These are phyloP conservation scores for Pantherophis vulpinus DNA, from an alignment of 2,797 vertebrate genomes.

Conservation along the genomic window DNA sequence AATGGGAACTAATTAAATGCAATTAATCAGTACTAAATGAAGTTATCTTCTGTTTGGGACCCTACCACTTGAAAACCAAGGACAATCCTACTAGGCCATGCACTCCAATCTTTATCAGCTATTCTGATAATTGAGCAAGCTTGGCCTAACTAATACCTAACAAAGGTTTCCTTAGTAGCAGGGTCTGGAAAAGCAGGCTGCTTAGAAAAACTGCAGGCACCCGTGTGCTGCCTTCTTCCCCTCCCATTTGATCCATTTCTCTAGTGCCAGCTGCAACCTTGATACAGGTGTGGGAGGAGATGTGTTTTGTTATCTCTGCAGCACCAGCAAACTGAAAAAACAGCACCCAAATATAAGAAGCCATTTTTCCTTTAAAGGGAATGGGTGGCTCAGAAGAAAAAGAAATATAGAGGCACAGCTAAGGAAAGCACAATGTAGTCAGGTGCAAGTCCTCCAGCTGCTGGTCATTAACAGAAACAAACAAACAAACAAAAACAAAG, in stretches of 20 bases:
- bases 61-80: not conserved
- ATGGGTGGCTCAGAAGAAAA: not conserved
- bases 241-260: not conserved
- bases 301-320: not conserved
- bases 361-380: not conserved
- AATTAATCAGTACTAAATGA: not conserved
- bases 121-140: not conserved
- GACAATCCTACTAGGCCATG: not conserved
- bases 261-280: not conserved
- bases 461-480: not conserved
- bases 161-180: not conserved
- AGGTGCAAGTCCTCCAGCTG: not conserved
- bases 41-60: not conserved
- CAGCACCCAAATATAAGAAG: not conserved
- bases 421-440: not conserved
- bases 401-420: not conserved
- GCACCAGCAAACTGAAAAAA: not conserved
- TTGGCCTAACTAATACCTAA: not conserved
- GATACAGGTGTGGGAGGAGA: not conserved
- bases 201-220: not conserved
- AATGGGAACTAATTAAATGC: not conserved
- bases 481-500: not conserved
- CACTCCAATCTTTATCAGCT: not conserved
- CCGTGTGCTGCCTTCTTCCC: not conserved
- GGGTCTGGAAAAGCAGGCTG: not conserved